Evolutionary conservation across 2,113 vertebrate genomes (phyloP), one percentile per base, ranked within the genome.

Genomic region (Semicossyphus pulcher): DNA sequence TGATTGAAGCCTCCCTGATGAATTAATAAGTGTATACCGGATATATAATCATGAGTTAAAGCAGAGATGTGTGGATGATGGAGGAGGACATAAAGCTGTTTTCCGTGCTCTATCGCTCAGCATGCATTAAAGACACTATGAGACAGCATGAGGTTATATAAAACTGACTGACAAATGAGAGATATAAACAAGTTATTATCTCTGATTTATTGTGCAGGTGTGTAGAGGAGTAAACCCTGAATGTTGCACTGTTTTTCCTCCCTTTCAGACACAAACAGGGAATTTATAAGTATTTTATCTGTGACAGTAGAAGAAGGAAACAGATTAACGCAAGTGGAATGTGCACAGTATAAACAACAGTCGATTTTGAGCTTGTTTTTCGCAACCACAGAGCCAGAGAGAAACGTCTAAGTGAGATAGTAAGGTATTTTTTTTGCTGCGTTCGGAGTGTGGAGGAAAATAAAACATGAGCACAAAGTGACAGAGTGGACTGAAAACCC

Each of bases 271-370:
- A 47, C 6, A 44, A 49, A 77, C 28, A 18, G 36, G 21, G 48
- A 12, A 31, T 45, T 39, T 48, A 15, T 16, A n/a, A n/a, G 31
- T 23, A 49, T 18, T 20, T 61, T 7, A 51, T 58, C 26, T 52
- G 48, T 57, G 29, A 52, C 29, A 36, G 26, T 3, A 11, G n/a
- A 18, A 21, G 32, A 51, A 25, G n/a, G 21, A 39, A 45, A 60
- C 25, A 18, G 29, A 53, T 67, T 23, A 70, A 6, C 42, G 28
- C 28, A 41, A 47, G 45, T 54, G 9, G 45, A 68, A 70, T 51
- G 41, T 56, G 59, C 39, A 72, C 31, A n/a, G 45, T 23, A 54
- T 60, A 72, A 78, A 84, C 47, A 67, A 16, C 10, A 48, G 49
- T 60, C 25, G 59, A 23, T 52, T 49, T n/a, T 11, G 23, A 3